Conservation (phyloP, 2,797 vertebrate species). For the Molossus molossus region DNA sequence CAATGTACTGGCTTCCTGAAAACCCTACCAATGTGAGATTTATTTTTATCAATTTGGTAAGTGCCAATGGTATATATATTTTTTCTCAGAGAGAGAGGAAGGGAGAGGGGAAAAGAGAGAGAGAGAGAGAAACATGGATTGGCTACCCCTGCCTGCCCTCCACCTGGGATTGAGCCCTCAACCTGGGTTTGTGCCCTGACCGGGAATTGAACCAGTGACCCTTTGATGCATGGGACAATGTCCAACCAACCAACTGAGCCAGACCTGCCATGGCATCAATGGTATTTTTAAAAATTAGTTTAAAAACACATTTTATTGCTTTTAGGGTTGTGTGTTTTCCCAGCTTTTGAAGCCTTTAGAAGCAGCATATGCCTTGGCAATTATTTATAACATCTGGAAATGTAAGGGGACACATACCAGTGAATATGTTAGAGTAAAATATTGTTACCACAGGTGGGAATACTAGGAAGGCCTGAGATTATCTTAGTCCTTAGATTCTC, state of each 20-base stretch:
- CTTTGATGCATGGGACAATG: no score
- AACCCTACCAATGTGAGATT: constrained; percentile 32
- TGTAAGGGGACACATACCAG: background rate
- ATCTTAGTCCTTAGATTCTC: background rate
- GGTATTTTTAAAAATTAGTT: constrained; percentile 27
- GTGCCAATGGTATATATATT: background rate
- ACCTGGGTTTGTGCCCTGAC: no score
- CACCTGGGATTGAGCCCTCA: no score
- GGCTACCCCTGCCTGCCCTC: no score
- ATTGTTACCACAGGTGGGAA: background rate
- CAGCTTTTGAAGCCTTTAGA: constrained; percentile 31
- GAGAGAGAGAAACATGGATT: no score
- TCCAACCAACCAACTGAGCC: no score
- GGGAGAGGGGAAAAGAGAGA: no score
- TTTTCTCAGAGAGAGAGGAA: no score
- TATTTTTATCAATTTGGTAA: constrained; percentile 51
- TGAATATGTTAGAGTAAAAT: constrained; percentile 19
- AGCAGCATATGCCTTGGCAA: constrained; percentile 1
- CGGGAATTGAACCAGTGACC: no score
- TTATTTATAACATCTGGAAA: background rate
- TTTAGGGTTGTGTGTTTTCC: background rate
- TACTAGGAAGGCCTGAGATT: background rate
- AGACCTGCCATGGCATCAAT: background rate
- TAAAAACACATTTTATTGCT: constrained; percentile 36
- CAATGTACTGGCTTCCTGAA: background rate